Evolutionary conservation across 2,888 invertebrate genomes (phyloP), one percentile per base, ranked within the genome.

Genomic region (Ecliptopera silaceata): DNA sequence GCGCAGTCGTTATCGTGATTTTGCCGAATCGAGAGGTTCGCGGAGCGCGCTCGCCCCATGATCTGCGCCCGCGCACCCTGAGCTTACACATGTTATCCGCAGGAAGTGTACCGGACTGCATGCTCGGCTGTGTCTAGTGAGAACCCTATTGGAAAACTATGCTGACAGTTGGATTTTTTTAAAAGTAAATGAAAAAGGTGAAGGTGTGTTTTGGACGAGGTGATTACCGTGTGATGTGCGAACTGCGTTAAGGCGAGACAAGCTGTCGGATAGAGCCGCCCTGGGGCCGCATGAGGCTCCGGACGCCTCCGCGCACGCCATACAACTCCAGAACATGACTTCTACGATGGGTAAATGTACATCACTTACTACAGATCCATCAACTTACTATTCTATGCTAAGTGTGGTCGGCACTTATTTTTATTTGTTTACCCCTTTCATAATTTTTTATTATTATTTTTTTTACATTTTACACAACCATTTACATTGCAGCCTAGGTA

Each of bases 1-100:
- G 90, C 88, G 87, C 91, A 91, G 91, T 91, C 88, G 88, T 91
- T 91, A 91, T 91, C 90, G 91, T 88, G 90, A 88, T 88, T 91
- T 87, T 88, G 91, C 89, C 90, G 91, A 91, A 91, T 84, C 88
- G 79, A 88, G 90, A 88, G 88, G 91, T 86, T 88, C 81, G 77
- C 74, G 72, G 75, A 77, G 80, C 80, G 84, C 85, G 80, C 79
- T 74, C 78, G 69, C 74, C 68, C 72, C 72, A 74, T 72, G 68
- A 74, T 61, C 69, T 65, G 71, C 78, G 76, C 75, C 72, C 75
- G 78, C 76, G 75, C 79, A 71, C 72, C 71, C 77, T 70, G 69
- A 47, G 2, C 68, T 68, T 74, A 75, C 73, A 70, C 77, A 49
- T 56, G 44, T 45, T 72, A 66, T 74, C 77, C 79, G 75, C 86